These are phyloP conservation scores for Indicator maculatus DNA, from an alignment of 2,113 vertebrate species.

Conservation along the genomic window DNA sequence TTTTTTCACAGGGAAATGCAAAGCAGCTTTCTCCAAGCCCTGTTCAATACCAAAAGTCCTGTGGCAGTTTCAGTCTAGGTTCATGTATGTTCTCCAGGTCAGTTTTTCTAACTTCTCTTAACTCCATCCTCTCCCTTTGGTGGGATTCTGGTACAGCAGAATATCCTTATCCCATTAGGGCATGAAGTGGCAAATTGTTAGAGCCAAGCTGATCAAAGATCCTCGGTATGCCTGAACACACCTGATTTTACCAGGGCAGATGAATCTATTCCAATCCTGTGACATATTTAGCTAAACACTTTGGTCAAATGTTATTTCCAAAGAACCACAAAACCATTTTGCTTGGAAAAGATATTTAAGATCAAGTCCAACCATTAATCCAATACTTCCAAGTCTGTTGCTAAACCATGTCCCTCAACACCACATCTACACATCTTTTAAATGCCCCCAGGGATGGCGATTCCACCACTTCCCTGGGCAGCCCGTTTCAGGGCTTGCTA, in stretches of 20 bases:
- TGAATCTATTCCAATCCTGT: neutral
- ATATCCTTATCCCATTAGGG: neutral
- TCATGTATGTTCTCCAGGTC: neutral
- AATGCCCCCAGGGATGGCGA: too few species aligned
- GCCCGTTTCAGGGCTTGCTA: too few species aligned
- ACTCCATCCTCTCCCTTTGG: neutral
- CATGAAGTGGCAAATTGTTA: accelerated
- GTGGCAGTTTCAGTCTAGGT: neutral
- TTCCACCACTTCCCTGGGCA: too few species aligned
- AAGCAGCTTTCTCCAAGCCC: neutral
- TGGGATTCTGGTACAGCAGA: neutral
- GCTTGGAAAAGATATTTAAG: too few species aligned
- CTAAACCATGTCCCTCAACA: too few species aligned
- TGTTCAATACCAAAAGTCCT: neutral
- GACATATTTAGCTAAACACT: neutral
- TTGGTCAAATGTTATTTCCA: neutral
- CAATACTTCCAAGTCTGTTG: too few species aligned
- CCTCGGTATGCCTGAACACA: neutral
- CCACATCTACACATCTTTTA: too few species aligned
- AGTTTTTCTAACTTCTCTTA: neutral
- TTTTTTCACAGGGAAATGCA: neutral
- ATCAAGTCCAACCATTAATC: too few species aligned
- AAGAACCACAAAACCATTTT: too few species aligned
- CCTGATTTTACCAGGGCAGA: neutral
- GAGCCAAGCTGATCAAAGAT: neutral